Conservation (phyloP, 2,113 vertebrate genomes). For the Aphelocoma coerulescens region DNA sequence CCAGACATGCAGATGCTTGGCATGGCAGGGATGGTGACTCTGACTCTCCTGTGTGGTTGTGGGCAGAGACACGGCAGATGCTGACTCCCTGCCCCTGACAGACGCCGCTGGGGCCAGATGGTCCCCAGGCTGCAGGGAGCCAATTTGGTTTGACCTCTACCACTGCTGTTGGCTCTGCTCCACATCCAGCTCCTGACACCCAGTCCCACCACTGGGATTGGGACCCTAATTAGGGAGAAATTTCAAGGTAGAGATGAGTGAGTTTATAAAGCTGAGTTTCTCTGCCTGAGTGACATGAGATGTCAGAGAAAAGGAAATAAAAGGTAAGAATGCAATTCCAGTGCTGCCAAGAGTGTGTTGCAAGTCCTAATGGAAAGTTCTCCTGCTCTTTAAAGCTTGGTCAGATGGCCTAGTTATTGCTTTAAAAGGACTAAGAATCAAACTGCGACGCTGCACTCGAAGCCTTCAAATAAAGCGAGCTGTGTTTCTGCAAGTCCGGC, state of each 20-base stretch:
- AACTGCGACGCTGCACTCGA: conserved; percentile 54
- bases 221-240: conserved; percentile 53
- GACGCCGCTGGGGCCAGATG: background rate
- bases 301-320: conserved; percentile 66
- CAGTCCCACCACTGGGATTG: background rate
- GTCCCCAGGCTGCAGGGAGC: background rate
- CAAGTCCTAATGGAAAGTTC: conserved; percentile 68
- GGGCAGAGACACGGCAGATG: background rate
- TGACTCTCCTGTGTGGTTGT: background rate
- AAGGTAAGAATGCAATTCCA: conserved; percentile 63
- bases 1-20: rapidly evolving
- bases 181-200: background rate
- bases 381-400: conserved; percentile 65
- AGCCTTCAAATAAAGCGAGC: conserved; percentile 67
- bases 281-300: conserved; percentile 51
- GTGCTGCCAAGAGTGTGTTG: conserved; percentile 31
- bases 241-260: conserved; percentile 50
- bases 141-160: background rate
- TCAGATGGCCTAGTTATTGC: conserved; percentile 69
- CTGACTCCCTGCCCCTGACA: background rate
- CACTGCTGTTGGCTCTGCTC: background rate
- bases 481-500: conserved; percentile 53
- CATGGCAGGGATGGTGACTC: background rate
- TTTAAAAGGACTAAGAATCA: conserved; percentile 67
- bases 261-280: conserved; percentile 29